Base-by-base conservation (phyloP, 2,113 vertebrate species). In the Lates calcarifer region DNA sequence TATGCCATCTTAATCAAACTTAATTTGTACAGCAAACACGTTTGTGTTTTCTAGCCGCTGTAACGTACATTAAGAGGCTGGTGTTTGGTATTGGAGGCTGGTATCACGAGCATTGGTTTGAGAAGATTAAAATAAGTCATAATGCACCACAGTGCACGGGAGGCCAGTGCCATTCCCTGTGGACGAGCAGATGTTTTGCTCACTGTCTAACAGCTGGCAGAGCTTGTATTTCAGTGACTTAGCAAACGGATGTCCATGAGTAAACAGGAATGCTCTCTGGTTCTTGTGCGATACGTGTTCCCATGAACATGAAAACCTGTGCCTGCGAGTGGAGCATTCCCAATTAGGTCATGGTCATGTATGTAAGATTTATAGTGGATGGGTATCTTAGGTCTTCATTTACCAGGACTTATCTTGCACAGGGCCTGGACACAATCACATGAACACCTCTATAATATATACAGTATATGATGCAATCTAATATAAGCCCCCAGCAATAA, bases 151-250 rank as follows among this genome's bases (percentile, higher is more conserved):
- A 24, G 35, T 51, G 20, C 24, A 33, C 0, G 1, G 33, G 53
- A 60, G 17, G 8, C 31, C 18, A 22, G 7, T 55, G 56, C 37
- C n/a, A 2, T 28, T 68, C 47, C 60, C 66, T 31, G 22, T 47
- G 37, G 81, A 63, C 39, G 56, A 69, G 63, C 49, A 79, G 63
- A 77, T 83, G 63, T 74, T 63, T 83, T 14, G 1, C 61, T 60
- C 28, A 39, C 13, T 61, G 26, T 37, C 28, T 17, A 66, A 47
- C 73, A 81, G 67, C 78, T 73, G 78, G 39, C 55, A 35, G 28
- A 77, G 67, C 73, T 77, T 12, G 3, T 18, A 17, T 77, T 82
- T 81, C 83, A 51, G 1, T 57, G 14, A 67, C 7, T 49, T 33
- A 5, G 37, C 1, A 3, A 70, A n/a, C 24, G 22, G 31, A 41